Evolutionary conservation across 2,797 vertebrate species (phyloP), one percentile per base, ranked within the genome.

Genomic region (Acomys russatus): DNA sequence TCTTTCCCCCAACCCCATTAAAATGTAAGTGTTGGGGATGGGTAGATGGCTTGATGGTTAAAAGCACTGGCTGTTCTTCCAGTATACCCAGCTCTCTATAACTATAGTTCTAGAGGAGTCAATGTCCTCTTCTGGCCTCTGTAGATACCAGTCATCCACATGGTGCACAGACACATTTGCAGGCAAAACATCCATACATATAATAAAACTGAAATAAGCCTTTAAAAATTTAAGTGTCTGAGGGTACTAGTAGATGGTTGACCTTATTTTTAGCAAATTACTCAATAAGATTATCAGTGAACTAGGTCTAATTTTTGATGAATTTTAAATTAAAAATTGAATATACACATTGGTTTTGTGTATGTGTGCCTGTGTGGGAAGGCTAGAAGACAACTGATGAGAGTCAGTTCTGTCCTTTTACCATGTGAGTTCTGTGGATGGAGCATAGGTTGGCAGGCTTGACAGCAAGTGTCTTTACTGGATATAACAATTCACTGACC

Each of bases 231-330:
- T 84, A 94, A 92, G 77, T 85, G 78, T 96, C 76, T 90, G 22
- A 94, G 44, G 92, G n/a, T 94, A 88, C 77, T 94, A 22, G 33
- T 74, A 51, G 49, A 80, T 88, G 49, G 61, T 49, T 66, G 28
- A 9, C 96, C 51, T 91, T 91, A 88, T 92, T 96, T 94, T 76
- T 93, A 54, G 25, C 76, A 73, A 88, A 51, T 88, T 80, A 78
- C 10, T 18, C 73, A 63, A 0, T 86, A 85, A 68, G 44, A 82
- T 89, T 78, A 23, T 74, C 64, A 91, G 83, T 90, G 20, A n/a
- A 83, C 2, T 63, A 4, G 15, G 95, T 78, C 70, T 93, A 80
- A 12, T 73, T 87, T 86, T 87, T 71, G 49, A 56, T 56, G 22
- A 35, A 35, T 71, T 87, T 87, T 56, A 73, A 87, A 68, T 68